Evolutionary conservation across 2,113 vertebrate species (phyloP), one percentile per base, ranked within the genome.

Genomic region (Percopsis transmontana): DNA sequence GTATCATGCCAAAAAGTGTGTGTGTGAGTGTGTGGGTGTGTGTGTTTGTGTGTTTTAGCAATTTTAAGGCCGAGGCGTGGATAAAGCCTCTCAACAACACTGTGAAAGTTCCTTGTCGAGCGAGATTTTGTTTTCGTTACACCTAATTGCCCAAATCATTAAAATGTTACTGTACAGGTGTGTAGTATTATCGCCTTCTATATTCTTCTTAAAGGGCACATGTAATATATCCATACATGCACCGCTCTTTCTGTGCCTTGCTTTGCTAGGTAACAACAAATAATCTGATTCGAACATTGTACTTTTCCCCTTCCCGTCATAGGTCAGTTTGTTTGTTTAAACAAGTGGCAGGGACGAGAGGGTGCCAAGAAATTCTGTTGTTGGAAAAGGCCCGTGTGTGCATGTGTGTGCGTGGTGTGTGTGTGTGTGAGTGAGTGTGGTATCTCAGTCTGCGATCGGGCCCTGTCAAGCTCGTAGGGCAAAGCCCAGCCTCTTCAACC

Each of bases 301-400:
- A 47, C 79, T 73, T 78, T 80, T 71, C 82, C 69, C 15, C 19
- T 44, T 50, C 58, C 85, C 83, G 79, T 77, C 83, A 64, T 76
- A 76, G 77, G 75, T 66, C 56, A 23, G 78, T 85, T 85, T 89
- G 84, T 89, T 90, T 91, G 87, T 91, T 91, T 91, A 91, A 90
- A 89, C 88, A 89, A 90, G 85, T 89, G 87, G 84, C 84, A 81
- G 74, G 76, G 79, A 84, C 27, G 58, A 45, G 65, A 81, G 78
- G 69, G 80, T 88, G 89, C 87, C 89, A 89, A 89, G 82, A 89
- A 78, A 81, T 88, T 82, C 90, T 89, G 86, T 87, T 87, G 84
- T 89, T 86, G 84, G 85, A 90, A 78, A 81, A 78, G 76, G 77
- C 76, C 72, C 54, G 65, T 73, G 80, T 78, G 76, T 78, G 60